phyloP scores from a whole-genome alignment of 2,888 invertebrate genomes.

The Pammene aurita region DNA sequence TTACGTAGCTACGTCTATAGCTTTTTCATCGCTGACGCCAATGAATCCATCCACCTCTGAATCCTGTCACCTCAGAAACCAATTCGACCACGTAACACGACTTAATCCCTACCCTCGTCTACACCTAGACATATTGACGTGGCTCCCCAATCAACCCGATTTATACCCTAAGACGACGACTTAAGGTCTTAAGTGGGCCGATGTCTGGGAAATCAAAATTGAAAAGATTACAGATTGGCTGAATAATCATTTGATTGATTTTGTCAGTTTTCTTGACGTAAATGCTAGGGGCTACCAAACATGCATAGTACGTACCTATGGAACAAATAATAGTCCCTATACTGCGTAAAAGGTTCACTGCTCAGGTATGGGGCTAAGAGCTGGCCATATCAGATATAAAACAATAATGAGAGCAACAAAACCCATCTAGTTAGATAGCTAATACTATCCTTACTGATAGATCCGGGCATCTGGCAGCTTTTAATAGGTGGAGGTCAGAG shows the following conservation, averaged over 20 bases:
- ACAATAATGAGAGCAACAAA: no score
- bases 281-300: no score
- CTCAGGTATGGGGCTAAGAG: no score
- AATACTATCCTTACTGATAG: no score
- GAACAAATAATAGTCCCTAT: no score
- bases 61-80: constrained; percentile 6
- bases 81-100: constrained; percentile 16
- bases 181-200: constrained; percentile 1
- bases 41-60: constrained; percentile 2
- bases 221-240: not conserved
- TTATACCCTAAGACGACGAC: constrained; percentile 1
- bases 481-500: no score
- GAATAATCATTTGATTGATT: not conserved
- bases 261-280: not conserved
- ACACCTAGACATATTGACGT: constrained; percentile 23
- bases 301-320: no score
- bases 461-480: no score
- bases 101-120: constrained; percentile 31
- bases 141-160: not conserved
- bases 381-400: no score
- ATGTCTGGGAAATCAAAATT: constrained; percentile 8
- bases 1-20: no score
- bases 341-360: no score
- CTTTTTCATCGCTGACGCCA: not conserved
- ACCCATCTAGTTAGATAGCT: no score